Evolutionary conservation across 2,113 vertebrate genomes (phyloP), one percentile per base, ranked within the genome.

Genomic region (Chiloscyllium plagiosum): DNA sequence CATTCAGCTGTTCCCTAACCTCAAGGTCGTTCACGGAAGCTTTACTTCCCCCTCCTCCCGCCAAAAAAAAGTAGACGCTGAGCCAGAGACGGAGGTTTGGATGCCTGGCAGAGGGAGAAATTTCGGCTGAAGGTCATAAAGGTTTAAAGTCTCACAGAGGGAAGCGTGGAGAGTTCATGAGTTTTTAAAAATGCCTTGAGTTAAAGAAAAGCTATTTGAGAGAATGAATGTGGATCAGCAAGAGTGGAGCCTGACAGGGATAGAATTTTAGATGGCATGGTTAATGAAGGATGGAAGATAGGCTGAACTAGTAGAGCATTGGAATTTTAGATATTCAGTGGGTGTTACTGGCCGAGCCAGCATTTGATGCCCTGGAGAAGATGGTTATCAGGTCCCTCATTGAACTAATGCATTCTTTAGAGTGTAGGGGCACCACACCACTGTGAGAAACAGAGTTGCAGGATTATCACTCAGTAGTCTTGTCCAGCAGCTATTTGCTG

Each of bases 1-100:
- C 22, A 0, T 0, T 24, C 47, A 26, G 69, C 86, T 90, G n/a
- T 17, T 65, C 12, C 26, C 3, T 7, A 29, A 65, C 15, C 87
- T 65, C 87, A 90, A 90, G 26, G 56, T 90, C 50, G 22, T 61
- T n/a, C 56, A 66, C 0, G 6, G 78, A 83, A 83, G 29, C 89
- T 0, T 61, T 0, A 12, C 4, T 6, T 5, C 4, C 56, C 42
- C 0, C 42, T 1, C 42, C 0, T 1, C 42, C 42, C 42, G 0
- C 42, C 42, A 47, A 47, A 47, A 19, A 33, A 92, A 66, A 0
- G 37, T 78, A 1, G 72, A 10, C 7, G 33, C 72, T n/a, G 7
- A 76, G 72, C 72, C 26, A 33, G 33, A 13, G 8, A 76, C 33
- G 8, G 72, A 89, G 56, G 86, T 29, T 61, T 56, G 50, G 8